A percentile compares a stretch with the other conserved stretches of the same genome.
These are phyloP conservation scores for Procambarus clarkii DNA, from an alignment of 1,140 invertebrate species.

Conservation along the genomic window DNA sequence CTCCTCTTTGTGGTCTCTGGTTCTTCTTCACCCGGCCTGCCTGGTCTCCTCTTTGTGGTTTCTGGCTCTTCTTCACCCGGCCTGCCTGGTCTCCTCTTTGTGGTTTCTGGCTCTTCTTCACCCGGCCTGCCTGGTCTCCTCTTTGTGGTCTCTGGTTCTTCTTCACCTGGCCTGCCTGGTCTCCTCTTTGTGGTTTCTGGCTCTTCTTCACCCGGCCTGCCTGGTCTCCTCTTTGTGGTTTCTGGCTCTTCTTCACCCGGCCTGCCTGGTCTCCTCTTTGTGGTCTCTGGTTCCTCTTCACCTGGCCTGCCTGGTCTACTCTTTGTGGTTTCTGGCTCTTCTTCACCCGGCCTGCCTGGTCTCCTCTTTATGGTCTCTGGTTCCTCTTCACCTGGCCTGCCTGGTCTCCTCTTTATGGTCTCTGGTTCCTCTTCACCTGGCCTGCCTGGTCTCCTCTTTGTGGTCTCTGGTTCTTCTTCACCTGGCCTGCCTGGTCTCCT, in stretches of 20 bases:
- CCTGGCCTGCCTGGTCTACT: neutral
- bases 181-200: slow-evolving; percentile 16
- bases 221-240: neutral
- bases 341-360: slow-evolving; percentile 2
- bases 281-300: neutral
- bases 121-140: slow-evolving; percentile 11
- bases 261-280: neutral
- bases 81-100: slow-evolving; percentile 1
- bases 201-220: neutral
- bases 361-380: slow-evolving; percentile 13
- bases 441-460: too few relatives aligned
- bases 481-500: too few relatives aligned
- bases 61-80: neutral
- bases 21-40: neutral
- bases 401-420: neutral
- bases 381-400: slow-evolving; percentile 6
- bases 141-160: slow-evolving; percentile 18
- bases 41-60: too few relatives aligned
- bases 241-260: neutral
- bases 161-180: slow-evolving; percentile 20
- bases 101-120: neutral
- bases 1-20: too few relatives aligned
- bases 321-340: neutral
- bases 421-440: neutral
- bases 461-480: too few relatives aligned